Percentiles rank a stretch among this genome's conserved stretches.
Conservation (phyloP, 2,888 invertebrate genomes). For the Scrobipalpa costella region DNA sequence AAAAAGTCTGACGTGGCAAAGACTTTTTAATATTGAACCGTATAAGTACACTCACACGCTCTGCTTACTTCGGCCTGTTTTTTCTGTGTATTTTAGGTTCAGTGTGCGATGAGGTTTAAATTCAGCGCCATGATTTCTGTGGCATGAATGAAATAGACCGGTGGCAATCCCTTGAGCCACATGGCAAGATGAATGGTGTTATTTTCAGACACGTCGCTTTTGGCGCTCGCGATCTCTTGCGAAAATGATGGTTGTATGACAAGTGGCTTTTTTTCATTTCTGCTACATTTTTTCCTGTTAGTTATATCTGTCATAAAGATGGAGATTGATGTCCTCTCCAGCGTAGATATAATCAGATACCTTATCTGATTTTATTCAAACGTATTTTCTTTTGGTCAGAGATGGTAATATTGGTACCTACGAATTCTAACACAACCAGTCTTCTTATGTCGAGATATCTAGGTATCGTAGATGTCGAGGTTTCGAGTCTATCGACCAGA, state of each 20-base stretch:
- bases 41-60: no score
- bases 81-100: no score
- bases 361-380: not conserved
- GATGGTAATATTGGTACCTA: no score
- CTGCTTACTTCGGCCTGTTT: no score
- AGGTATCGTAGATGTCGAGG: no score
- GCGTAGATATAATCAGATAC: not conserved
- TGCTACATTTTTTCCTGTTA: slow-evolving; percentile 20
- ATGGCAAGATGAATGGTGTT: slow-evolving; percentile 72
- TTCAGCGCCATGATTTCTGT: slow-evolving; percentile 11
- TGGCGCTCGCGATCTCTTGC: slow-evolving; percentile 49
- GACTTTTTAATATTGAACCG: no score
- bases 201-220: slow-evolving; percentile 62
- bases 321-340: not conserved
- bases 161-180: slow-evolving; percentile 59
- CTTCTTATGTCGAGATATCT: no score
- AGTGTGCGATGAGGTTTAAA: not conserved
- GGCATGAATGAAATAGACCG: slow-evolving; percentile 15
- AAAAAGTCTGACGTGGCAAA: no score
- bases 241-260: slow-evolving; percentile 38
- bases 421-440: no score
- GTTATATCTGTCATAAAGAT: not conserved
- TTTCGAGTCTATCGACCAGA: no score
- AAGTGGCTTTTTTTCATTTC: slow-evolving; percentile 26
- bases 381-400: no score